Evolutionary conservation across 2,888 invertebrate genomes (phyloP), one percentile per base, ranked within the genome.

Genomic region (Capitulum mitella): DNA sequence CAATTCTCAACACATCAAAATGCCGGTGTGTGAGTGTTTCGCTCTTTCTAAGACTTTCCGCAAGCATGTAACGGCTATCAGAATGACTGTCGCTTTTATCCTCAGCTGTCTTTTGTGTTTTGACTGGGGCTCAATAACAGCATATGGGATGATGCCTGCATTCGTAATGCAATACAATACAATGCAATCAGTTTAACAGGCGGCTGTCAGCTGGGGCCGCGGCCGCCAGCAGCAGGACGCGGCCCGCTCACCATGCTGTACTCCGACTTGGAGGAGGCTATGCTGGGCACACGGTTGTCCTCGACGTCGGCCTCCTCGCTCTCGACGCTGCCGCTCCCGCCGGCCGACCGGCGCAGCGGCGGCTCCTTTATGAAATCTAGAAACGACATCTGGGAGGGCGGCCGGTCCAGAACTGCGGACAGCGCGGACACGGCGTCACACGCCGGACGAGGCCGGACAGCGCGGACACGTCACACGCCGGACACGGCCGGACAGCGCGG

Each of bases 331-430:
- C 89, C 89, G 58, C 87, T 87, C 82, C 84, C 79, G 75, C 80
- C 58, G 76, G 75, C 76, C n/a, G 78, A 77, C 26, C 81, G 78
- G 51, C 80, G 76, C 43, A 81, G 84, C 29, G 86, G 85, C 46
- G 87, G 85, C 82, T 95, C 95, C 85, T 94, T 94, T 83, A 95
- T 88, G 86, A 96, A 95, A 85, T 95, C 95, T 85, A 94, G 87
- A 86, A 94, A 94, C 82, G 95, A 95, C 91, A 94, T 92, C 87
- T 95, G 95, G 51, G 95, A 95, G 58, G 94, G 91, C 78, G 95
- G 93, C 82, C 95, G 90, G 85, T 95, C 95, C 87, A 77, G 78
- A 10, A 58, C 51, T 79, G 78, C 37, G 54, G 70, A 29, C 51
- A 80, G n/a, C 77, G 46, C 54, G 78, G 51, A 79, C 76, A 79